Evolutionary conservation across 64 coral and sea anemone species (phyloP).

Genomic region (Actinia equina): DNA sequence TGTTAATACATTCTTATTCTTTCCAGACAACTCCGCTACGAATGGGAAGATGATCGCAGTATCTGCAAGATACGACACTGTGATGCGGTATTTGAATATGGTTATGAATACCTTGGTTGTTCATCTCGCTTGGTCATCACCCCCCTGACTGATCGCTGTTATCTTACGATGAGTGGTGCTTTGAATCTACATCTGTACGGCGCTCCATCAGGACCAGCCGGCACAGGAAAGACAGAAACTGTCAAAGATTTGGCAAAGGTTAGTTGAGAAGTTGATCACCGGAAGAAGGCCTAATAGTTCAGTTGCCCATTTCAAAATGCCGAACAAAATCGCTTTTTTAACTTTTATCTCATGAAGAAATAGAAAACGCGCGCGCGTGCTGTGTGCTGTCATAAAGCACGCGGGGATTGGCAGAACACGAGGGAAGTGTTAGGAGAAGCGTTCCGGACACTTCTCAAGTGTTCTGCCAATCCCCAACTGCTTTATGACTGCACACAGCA

Average conservation of each 20-base stretch:
- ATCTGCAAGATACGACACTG: constrained; percentile 72
- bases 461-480: too few relatives aligned
- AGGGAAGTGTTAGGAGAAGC: too few relatives aligned
- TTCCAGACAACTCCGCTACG: constrained; percentile 86
- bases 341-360: too few relatives aligned
- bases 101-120: constrained; percentile 98
- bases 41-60: constrained; percentile 76
- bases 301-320: too few relatives aligned
- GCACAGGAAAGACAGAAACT: constrained; percentile 96
- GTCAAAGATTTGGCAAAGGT: constrained; percentile 98
- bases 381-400: too few relatives aligned
- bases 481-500: too few relatives aligned
- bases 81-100: constrained; percentile 88
- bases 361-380: too few relatives aligned
- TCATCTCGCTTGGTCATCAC: constrained; percentile 86
- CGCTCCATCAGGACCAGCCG: constrained; percentile 94
- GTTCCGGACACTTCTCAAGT: too few relatives aligned
- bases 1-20: not conserved
- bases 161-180: constrained; percentile 93
- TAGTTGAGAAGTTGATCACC: not conserved
- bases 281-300: too few relatives aligned
- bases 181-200: constrained; percentile 85
- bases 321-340: too few relatives aligned
- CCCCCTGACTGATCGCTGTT: constrained; percentile 92
- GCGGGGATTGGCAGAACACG: too few relatives aligned